Percentiles rank a stretch among this genome's conserved stretches.
These are phyloP conservation scores for Masticophis lateralis DNA, from an alignment of 2,797 vertebrate species.

Conservation along the genomic window DNA sequence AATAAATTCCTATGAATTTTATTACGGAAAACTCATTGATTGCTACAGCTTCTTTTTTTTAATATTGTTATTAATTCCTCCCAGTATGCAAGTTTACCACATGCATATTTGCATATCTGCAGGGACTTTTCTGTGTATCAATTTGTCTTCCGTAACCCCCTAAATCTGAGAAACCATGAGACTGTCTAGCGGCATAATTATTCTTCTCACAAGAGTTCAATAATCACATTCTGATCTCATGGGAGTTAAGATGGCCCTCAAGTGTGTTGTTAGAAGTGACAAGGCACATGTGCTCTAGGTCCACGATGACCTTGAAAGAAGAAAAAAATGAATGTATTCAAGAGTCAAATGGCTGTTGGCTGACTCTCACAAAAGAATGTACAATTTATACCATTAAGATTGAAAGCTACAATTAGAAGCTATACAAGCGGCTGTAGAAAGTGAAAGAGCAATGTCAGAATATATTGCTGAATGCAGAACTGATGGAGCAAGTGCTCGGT, in stretches of 20 bases:
- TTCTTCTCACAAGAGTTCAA: not conserved
- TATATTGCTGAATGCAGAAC: not conserved
- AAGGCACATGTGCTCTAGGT: not conserved
- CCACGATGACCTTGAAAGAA: not conserved
- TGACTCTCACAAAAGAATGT: not conserved
- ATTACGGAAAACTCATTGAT: not conserved
- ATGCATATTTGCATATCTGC: not conserved
- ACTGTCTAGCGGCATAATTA: not conserved
- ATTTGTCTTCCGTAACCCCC: not conserved
- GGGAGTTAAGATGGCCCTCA: not conserved
- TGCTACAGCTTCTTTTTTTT: not conserved
- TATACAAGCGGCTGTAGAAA: not conserved
- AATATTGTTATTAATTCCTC: not conserved
- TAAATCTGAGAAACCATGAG: not conserved
- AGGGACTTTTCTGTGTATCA: not conserved
- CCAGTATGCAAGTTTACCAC: not conserved
- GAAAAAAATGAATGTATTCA: not conserved
- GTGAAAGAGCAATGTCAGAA: not conserved
- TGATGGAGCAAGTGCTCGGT: not conserved
- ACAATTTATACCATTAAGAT: not conserved
- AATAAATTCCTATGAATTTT: not conserved
- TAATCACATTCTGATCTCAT: not conserved
- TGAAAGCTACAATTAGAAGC: not conserved
- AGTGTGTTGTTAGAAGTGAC: not conserved
- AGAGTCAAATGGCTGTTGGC: not conserved